Percentiles rank a stretch among this genome's conserved stretches.
phyloP scores from a whole-genome alignment of 2,797 vertebrate genomes.

The Cercopithecus mitis region DNA sequence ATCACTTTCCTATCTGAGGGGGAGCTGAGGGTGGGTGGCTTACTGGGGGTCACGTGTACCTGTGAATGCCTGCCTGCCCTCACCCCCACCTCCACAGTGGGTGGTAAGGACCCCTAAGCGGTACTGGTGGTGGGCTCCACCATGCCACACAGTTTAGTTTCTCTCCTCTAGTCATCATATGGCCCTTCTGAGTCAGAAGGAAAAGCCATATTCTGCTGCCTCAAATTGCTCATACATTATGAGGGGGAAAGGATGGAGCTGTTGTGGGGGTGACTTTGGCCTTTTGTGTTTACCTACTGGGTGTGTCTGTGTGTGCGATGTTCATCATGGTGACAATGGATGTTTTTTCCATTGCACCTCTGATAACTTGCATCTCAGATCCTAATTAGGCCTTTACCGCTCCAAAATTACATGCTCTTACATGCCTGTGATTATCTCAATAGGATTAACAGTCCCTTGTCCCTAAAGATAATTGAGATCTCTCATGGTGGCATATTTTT shows the following conservation, averaged over 20 bases:
- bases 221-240: rapidly evolving
- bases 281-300: neutral
- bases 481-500: neutral
- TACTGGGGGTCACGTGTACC: neutral
- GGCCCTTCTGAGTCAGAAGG: neutral
- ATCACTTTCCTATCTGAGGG: neutral
- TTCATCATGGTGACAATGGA: neutral
- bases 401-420: conserved; percentile 57
- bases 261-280: neutral
- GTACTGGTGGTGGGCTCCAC: no score
- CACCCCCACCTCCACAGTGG: neutral
- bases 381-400: conserved; percentile 3
- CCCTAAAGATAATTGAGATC: conserved; percentile 29
- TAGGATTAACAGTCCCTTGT: neutral
- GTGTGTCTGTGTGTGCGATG: neutral
- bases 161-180: rapidly evolving
- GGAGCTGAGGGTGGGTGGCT: neutral
- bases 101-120: neutral
- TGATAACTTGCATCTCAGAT: neutral
- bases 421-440: conserved; percentile 14
- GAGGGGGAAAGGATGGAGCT: neutral
- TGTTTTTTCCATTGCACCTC: neutral
- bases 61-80: neutral
- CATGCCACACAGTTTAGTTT: no score
- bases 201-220: neutral